A percentile compares a stretch with the other conserved stretches of the same genome.
These are phyloP conservation scores for Schizopygopsis pylzovi DNA, from an alignment of 2,797 vertebrate species.

Conservation along the genomic window DNA sequence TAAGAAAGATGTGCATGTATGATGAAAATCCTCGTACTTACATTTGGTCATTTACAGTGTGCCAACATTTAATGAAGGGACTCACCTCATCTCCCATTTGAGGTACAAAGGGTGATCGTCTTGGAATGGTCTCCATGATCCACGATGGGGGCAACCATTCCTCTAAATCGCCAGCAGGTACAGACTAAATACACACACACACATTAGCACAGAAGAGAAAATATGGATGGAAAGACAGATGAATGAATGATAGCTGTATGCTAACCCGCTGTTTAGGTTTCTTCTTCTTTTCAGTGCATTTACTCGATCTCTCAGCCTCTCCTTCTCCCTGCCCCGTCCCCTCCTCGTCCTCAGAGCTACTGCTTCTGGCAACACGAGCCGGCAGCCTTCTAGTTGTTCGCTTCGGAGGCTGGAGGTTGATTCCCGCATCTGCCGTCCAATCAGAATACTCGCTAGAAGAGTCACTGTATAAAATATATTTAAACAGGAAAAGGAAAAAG, in stretches of 20 bases:
- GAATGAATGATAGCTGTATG: neutral
- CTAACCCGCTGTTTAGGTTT: slow-evolving; percentile 89
- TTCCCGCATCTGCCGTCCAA: slow-evolving; percentile 97
- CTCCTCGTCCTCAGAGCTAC: slow-evolving; percentile 92
- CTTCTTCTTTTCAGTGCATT: slow-evolving; percentile 75
- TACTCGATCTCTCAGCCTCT: slow-evolving; percentile 64
- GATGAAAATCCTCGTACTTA: neutral
- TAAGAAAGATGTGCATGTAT: neutral
- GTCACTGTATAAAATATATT: slow-evolving; percentile 75
- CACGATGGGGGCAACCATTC: slow-evolving; percentile 93
- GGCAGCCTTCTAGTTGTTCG: slow-evolving; percentile 86
- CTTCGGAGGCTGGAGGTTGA: slow-evolving; percentile 98
- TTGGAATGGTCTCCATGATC: slow-evolving; percentile 94
- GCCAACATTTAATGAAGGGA: neutral
- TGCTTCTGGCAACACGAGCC: slow-evolving; percentile 82
- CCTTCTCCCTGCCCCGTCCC: slow-evolving; percentile 65
- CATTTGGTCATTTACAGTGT: neutral
- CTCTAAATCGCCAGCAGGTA: slow-evolving; percentile 86
- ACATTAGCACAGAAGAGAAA: neutral
- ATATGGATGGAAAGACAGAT: neutral
- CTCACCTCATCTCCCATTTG: slow-evolving; percentile 98
- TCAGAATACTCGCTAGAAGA: slow-evolving; percentile 98
- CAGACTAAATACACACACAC: slow-evolving; percentile 59
- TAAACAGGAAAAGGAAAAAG: neutral
- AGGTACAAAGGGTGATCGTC: slow-evolving; percentile 93